Base-by-base conservation (phyloP, 2,113 vertebrate genomes). In the Stercorarius parasiticus region DNA sequence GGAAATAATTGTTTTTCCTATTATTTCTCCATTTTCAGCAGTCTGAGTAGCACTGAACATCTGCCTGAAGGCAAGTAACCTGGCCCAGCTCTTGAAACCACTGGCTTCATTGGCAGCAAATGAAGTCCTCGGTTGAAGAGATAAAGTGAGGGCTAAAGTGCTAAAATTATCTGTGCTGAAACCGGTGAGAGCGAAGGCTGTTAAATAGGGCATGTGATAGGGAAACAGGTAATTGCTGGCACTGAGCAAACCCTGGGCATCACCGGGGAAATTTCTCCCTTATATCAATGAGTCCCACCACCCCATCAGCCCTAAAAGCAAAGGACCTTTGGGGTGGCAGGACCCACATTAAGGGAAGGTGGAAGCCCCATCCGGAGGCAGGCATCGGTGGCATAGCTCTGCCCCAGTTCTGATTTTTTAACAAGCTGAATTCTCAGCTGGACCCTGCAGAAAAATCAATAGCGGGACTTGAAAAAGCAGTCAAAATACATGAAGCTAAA, bases 11-110 rank as follows among this genome's bases (percentile, higher is more conserved):
- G 84, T 70, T 95, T 93, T 91, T 58, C 47, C 65, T 85, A 45
- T 94, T 85, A 93, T 91, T 97, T 93, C 65, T 47, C 42, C 40
- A 13, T 81, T 95, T 93, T 86, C 83, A 66, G 77, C 64, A 53
- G 67, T 30, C 83, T 91, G 93, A 92, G 76, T 72, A 91, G 30
- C 74, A 42, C 58, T 23, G 89, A 95, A 61, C 89, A 83, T 77
- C 89, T 94, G 92, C 95, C 95, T 77, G 80, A 77, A 94, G 93
- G 95, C 93, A 91, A 91, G 77, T 81, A 73, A 93, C 92, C 89
- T 89, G 95, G 77, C 81, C 64, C 30, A 19, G 92, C 83, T 83
- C 89, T 93, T 66, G 89, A 93, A 96, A 94, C 76, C 64, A 77
- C 64, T 11, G 2, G 76, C 81, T 89, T 93, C 76, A 30, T n/a